These are phyloP conservation scores for Tragulus kanchil DNA, from an alignment of 2,113 vertebrate genomes.

Conservation along the genomic window DNA sequence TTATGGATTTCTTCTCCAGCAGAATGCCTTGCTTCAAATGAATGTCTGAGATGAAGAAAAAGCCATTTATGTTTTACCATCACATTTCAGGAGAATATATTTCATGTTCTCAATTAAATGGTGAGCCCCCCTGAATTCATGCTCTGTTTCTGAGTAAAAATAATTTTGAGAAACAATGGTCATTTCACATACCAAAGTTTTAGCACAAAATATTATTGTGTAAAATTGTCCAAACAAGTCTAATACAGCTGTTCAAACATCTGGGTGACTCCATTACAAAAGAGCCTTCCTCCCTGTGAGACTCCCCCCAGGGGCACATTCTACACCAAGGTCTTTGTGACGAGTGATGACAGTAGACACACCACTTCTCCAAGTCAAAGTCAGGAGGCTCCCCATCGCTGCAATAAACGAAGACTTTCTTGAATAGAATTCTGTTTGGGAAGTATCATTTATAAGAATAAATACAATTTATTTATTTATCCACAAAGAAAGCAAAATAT, in stretches of 20 bases:
- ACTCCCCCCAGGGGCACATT: no score
- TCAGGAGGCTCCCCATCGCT: neutral
- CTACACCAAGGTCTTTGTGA: neutral
- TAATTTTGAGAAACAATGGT: slow-evolving; percentile 29
- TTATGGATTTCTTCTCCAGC: slow-evolving; percentile 71
- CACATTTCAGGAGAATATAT: slow-evolving; percentile 52
- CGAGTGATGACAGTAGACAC: neutral
- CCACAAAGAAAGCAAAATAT: slow-evolving; percentile 19
- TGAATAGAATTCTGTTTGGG: neutral
- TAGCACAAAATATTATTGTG: slow-evolving; percentile 66
- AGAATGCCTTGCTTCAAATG: slow-evolving; percentile 58
- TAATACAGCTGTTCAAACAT: slow-evolving; percentile 64
- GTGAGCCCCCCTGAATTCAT: neutral
- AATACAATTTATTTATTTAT: neutral
- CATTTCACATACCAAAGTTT: slow-evolving; percentile 42
- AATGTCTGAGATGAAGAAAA: slow-evolving; percentile 69
- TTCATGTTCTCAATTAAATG: slow-evolving; percentile 69
- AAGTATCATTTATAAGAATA: neutral
- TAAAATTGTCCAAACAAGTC: slow-evolving; percentile 50
- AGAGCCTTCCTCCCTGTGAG: neutral
- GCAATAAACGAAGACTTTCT: neutral
- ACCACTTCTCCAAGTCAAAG: neutral
- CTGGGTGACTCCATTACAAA: neutral
- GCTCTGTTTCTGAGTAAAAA: slow-evolving; percentile 19
- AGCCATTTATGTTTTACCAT: slow-evolving; percentile 72